Evolutionary conservation across 2,113 vertebrate genomes (phyloP), one percentile per base, ranked within the genome.

Genomic region (Acanthisitta chloris): DNA sequence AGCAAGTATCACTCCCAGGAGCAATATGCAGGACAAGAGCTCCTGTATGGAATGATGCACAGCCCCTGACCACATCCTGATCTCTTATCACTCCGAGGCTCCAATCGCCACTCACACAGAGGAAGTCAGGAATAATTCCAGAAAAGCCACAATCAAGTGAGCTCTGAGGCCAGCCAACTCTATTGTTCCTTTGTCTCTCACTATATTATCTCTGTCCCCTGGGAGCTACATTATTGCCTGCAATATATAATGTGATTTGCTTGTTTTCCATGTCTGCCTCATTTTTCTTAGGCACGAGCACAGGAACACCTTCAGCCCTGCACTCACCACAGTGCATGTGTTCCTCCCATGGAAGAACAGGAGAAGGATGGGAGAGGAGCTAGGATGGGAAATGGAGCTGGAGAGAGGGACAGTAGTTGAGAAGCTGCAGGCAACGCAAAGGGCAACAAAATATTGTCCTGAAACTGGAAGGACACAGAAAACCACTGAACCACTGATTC

Each of bases 161-260:
- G 64, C 1, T 1, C 83, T 88, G 71, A 46, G 83, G 71, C 88
- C 85, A 90, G 87, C 72, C 34, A 58, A 65, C 73, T 88, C 88
- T 55, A 25, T 90, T 88, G 92, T 86, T 93, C 72, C 86, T 95
- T 92, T 95, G 92, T 91, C 71, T 94, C 93, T 92, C 59, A 77
- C 38, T 81, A 6, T 88, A 86, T 94, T 88, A 88, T 71, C 88
- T 86, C 76, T 40, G 76, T 66, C 96, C 72, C 86, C 72, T 20
- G 94, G 92, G 95, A 97, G 77, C 46, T 31, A 3, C 64, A 43
- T 86, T 94, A 81, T 67, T 97, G 95, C 92, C 79, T 88, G 94
- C 95, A 88, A 43, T 46, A 72, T 67, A 82, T 88, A 96, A 97
- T 81, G 92, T 51, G 87, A 95, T 94, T 94, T 96, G 80, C 88